Evolutionary conservation across 2,888 invertebrate genomes (phyloP), one percentile per base, ranked within the genome.

Genomic region (Idaea straminata): DNA sequence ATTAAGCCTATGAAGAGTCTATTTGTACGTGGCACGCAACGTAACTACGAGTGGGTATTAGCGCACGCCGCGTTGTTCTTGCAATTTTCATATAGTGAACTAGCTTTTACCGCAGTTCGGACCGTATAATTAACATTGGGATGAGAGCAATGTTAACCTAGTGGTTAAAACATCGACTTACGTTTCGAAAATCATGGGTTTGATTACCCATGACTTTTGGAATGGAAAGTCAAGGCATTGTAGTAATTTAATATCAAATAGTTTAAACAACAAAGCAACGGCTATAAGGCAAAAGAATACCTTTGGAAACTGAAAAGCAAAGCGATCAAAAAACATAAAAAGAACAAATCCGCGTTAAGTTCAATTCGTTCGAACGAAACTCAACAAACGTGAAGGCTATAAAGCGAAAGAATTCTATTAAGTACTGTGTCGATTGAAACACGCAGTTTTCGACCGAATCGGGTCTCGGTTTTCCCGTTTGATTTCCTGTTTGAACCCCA

Each of bases 1-100:
- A 78, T 69, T 75, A 81, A 82, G 78, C 78, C 78, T 79, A 76
- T 81, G 76, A 82, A 80, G 77, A 77, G 79, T 78, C 80, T 81
- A 83, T 87, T 85, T 82, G 82, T 79, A 77, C 75, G 79, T 68
- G 77, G 72, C 84, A 86, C 82, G 83, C 81, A 72, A 83, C 77
- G 74, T 13, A 47, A 36, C 36, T 7, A 47, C 47, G 47, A 47
- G 47, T 47, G 47, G 47, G 47, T 47, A 13, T 34, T 25, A 34
- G 15, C 77, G 75, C 34, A 34, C 59, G 59, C 15, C 35, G 61
- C 38, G n/a, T 61, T 38, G 36, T 60, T 61, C 59, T 16, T 13
- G 47, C 13, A 47, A 47, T 36, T 36, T 36, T 36, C 36, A 36
- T 36, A 36, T 1, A 7, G 4, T 36, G 36, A 10, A 7, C 5